Evolutionary conservation across 2,113 vertebrate species (phyloP), one percentile per base, ranked within the genome.

Genomic region (Cinclus mexicanus): DNA sequence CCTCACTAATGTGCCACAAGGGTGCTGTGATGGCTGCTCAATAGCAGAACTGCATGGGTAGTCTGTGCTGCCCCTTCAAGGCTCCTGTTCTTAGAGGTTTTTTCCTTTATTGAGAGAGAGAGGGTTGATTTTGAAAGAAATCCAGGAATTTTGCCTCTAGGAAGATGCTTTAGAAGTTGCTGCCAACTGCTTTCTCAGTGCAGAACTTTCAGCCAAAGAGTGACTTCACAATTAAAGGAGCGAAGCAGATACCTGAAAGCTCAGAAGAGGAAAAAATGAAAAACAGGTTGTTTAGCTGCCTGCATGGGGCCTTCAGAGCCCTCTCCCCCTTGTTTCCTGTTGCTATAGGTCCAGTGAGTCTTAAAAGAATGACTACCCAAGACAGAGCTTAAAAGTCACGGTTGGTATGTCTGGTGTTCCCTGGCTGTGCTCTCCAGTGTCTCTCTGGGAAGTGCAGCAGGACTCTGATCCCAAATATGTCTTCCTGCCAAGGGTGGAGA

Each of bases 381-480:
- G 55, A 9, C 15, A 57, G 53, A 53, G 52, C 42, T 83, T 74
- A 14, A 20, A 76, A 67, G 41, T 16, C 8, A 7, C 33, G 24
- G 2, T 21, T 65, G 76, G 23, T 19, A 75, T 67, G 35, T 23
- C 37, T 4, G 1, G 10, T 35, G 70, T 35, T 70, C 67, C 35
- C 35, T 95, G 75, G 21, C 71, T 83, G 26, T 67, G 55, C 63
- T 87, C 3, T 3, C 57, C 87, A 70, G 33, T 91, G 67, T 94
- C 82, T 41, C 69, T 68, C 67, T 77, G 90, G 63, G 89, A 92
- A 70, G 86, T 20, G 55, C 71, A 83, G 47, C 50, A 95, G 76
- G 71, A 72, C 85, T 69, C 63, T 46, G 53, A 59, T 88, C 79
- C 75, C 71, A 83, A 46, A 14, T 63, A 31, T 31, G 12, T 88